Percentiles rank a stretch among this genome's conserved stretches.
These are phyloP conservation scores for Dasypolia templi DNA, from an alignment of 2,888 invertebrate genomes.

Conservation along the genomic window DNA sequence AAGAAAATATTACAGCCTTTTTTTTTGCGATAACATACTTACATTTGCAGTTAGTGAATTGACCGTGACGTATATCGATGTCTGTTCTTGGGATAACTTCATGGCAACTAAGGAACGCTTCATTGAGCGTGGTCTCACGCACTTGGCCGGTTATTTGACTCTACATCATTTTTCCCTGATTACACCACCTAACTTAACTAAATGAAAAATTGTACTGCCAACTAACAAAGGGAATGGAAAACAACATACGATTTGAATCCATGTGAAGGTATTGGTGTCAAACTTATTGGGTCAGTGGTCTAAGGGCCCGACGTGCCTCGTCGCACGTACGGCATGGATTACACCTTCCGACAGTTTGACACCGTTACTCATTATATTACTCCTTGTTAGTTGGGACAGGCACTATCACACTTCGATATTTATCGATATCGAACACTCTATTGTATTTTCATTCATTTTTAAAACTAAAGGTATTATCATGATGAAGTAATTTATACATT, in stretches of 20 bases:
- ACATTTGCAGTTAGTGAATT: no score
- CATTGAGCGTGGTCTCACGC: no score
- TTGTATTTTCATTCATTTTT: conserved; percentile 7
- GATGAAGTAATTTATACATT: conserved; percentile 9
- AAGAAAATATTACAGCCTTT: no score
- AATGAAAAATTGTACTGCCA: not conserved
- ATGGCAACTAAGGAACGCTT: no score
- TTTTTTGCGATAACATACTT: no score
- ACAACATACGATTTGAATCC: not conserved
- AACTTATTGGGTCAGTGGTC: conserved; percentile 48
- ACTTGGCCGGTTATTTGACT: no score
- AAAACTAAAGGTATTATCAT: not conserved
- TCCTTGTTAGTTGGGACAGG: not conserved
- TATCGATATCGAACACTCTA: not conserved
- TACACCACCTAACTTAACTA: no score
- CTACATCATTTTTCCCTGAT: not conserved
- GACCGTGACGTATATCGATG: no score
- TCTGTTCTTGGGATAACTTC: no score
- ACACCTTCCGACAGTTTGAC: conserved; percentile 19
- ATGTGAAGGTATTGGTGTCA: conserved; percentile 33
- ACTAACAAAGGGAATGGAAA: conserved; percentile 20
- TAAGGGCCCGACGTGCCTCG: conserved; percentile 42
- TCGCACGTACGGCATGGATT: conserved; percentile 39
- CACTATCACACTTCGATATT: not conserved
- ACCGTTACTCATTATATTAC: conserved; percentile 23